These are phyloP conservation scores for Catajapyx aquilonaris DNA, from an alignment of 1,140 invertebrate genomes.

Conservation along the genomic window DNA sequence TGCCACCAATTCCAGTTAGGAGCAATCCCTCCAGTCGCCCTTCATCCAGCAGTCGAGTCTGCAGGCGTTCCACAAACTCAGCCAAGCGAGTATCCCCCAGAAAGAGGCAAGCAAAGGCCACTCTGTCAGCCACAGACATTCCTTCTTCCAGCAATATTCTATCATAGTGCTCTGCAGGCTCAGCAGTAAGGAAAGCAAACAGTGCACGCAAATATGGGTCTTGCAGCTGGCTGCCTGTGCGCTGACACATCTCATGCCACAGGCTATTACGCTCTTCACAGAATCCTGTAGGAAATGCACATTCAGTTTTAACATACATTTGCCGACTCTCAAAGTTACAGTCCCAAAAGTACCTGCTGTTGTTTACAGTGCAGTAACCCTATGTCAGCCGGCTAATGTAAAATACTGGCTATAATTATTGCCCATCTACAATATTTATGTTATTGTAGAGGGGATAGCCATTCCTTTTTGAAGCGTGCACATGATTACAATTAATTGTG, in stretches of 20 bases:
- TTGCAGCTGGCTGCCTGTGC: conserved; percentile 42
- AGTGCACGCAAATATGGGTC: conserved; percentile 81
- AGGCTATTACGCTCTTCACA: conserved; percentile 57
- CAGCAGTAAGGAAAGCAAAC: conserved; percentile 73
- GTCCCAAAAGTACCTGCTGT: too few species aligned
- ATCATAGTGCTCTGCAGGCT: conserved; percentile 54
- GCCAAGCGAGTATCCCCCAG: conserved; percentile 56
- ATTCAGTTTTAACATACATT: too few species aligned
- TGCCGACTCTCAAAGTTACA: too few species aligned
- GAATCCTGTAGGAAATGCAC: too few species aligned
- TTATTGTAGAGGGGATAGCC: too few species aligned
- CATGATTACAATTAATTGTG: too few species aligned
- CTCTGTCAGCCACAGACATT: conserved; percentile 65
- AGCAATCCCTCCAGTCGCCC: conserved; percentile 71
- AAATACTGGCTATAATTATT: too few species aligned
- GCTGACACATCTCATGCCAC: conserved; percentile 58
- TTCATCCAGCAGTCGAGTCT: conserved; percentile 40
- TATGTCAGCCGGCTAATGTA: too few species aligned
- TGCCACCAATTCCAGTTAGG: conserved; percentile 44
- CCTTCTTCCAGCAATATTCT: conserved; percentile 61
- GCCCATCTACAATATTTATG: too few species aligned
- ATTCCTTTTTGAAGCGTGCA: too few species aligned
- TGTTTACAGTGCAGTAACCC: too few species aligned
- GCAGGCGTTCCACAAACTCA: conserved; percentile 53
- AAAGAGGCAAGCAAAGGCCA: conserved; percentile 85